Conservation (phyloP, 1,140 invertebrate genomes). For the Zaprionus africanus region DNA sequence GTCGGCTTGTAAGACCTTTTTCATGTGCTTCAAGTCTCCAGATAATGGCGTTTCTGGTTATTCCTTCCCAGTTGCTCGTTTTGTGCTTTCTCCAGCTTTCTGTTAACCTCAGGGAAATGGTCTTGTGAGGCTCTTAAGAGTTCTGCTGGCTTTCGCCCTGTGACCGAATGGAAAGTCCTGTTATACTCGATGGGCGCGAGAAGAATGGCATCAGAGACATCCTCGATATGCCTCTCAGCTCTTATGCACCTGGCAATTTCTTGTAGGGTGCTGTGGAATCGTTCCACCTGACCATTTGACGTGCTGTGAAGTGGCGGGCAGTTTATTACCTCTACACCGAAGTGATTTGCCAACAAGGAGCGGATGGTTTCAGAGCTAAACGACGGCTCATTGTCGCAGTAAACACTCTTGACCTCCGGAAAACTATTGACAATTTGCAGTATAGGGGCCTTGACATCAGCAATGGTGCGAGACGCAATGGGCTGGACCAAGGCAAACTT, state of each 20-base stretch:
- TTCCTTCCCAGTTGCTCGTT: neutral
- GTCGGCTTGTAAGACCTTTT: too few relatives aligned
- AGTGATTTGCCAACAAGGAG: too few relatives aligned
- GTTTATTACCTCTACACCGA: too few relatives aligned
- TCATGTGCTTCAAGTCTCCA: too few relatives aligned
- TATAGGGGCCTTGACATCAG: too few relatives aligned
- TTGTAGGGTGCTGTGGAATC: neutral
- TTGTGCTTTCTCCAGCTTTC: neutral
- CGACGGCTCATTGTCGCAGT: too few relatives aligned
- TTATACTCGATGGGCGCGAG: neutral
- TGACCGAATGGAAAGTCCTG: slow-evolving; percentile 1
- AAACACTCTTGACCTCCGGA: too few relatives aligned
- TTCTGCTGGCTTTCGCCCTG: neutral
- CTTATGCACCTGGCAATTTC: neutral
- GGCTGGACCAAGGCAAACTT: neutral
- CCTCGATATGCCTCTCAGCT: slow-evolving; percentile 1
- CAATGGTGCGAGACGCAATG: too few relatives aligned
- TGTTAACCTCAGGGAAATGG: too few relatives aligned
- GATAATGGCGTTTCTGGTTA: neutral
- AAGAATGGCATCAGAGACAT: slow-evolving; percentile 1
- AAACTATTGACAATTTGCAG: neutral
- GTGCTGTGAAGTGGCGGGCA: neutral
- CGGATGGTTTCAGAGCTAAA: too few relatives aligned
- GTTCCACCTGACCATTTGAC: slow-evolving; percentile 4
- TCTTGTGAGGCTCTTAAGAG: neutral